phyloP scores from a whole-genome alignment of 2,888 invertebrate species.

The Zhengitettix transpicula region DNA sequence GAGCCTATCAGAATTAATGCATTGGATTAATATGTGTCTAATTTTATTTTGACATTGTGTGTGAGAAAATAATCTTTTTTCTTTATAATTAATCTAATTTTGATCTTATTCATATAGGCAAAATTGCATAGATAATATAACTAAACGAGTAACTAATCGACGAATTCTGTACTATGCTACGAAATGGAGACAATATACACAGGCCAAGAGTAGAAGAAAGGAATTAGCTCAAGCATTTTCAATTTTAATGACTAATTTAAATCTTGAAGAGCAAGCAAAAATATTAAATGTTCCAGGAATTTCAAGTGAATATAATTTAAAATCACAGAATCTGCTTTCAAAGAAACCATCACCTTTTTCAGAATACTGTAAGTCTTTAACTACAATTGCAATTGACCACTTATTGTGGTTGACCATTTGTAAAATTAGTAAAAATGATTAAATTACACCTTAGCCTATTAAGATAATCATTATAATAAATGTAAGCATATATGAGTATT shows the following conservation, averaged over 20 bases:
- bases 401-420: too few species aligned
- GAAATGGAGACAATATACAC: neutral
- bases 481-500: too few species aligned
- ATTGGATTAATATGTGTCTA: too few species aligned
- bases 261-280: neutral
- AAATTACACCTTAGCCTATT: too few species aligned
- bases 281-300: neutral
- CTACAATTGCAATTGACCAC: too few species aligned
- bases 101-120: neutral
- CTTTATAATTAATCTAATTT: neutral
- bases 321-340: neutral
- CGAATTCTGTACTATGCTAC: neutral
- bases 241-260: neutral
- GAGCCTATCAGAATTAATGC: too few species aligned
- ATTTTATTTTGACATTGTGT: too few species aligned
- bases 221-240: neutral
- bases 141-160: neutral
- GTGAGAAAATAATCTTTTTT: too few species aligned
- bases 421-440: too few species aligned
- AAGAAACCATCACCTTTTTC: neutral
- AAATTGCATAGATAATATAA: neutral
- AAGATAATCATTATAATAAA: too few species aligned
- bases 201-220: neutral
- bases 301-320: neutral
- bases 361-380: neutral